Conservation (phyloP, 2,113 vertebrate genomes). For the Ornithorhynchus anatinus region DNA sequence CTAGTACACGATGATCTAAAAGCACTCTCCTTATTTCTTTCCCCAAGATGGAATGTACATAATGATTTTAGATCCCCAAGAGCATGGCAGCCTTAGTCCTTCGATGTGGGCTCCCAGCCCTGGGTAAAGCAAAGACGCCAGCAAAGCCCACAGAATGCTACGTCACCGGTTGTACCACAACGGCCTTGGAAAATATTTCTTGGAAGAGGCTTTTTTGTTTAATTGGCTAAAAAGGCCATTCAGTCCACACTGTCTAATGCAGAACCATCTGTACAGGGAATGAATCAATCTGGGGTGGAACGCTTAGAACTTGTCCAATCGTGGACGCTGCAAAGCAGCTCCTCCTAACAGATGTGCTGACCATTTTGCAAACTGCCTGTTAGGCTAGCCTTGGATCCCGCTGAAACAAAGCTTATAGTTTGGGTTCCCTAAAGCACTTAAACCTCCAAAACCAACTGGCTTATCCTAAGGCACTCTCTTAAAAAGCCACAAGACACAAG, state of each 20-base stretch:
- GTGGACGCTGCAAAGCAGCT: slow-evolving; percentile 43
- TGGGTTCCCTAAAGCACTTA: not conserved
- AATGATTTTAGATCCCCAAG: not conserved
- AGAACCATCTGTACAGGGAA: slow-evolving; percentile 68
- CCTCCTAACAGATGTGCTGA: slow-evolving; percentile 49
- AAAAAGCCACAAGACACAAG: no score
- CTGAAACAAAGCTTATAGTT: not conserved
- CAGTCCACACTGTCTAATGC: slow-evolving; percentile 62
- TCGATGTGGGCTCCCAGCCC: not conserved
- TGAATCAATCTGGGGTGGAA: slow-evolving; percentile 59
- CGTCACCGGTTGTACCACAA: slow-evolving; percentile 61
- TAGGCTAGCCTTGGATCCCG: not conserved
- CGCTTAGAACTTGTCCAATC: slow-evolving; percentile 26
- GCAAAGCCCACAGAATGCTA: slow-evolving; percentile 43
- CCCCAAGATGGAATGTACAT: not conserved
- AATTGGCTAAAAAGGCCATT: slow-evolving; percentile 73
- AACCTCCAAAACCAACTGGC: not conserved
- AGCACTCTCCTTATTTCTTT: not conserved
- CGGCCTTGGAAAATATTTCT: slow-evolving; percentile 63
- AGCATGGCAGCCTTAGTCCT: not conserved
- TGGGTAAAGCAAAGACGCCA: not conserved
- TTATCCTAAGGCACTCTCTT: no score
- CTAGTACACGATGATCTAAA: not conserved
- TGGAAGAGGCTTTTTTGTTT: slow-evolving; percentile 70
- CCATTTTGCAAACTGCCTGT: slow-evolving; percentile 18